Conservation (phyloP, 2,797 vertebrate genomes). For the Rhinophrynus dorsalis region DNA sequence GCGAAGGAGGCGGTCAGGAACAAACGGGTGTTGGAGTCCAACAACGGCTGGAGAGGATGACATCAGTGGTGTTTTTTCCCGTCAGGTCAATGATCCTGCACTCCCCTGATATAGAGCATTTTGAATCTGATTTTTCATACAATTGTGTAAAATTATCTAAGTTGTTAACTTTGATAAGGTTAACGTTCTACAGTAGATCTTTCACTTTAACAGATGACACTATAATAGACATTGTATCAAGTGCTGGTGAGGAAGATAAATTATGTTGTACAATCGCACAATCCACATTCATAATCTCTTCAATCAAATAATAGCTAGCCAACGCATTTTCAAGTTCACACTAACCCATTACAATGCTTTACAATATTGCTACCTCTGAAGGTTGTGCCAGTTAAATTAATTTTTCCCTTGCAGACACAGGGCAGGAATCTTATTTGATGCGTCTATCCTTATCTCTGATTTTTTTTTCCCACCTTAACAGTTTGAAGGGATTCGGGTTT, state of each 20-base stretch:
- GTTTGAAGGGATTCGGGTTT: constrained; percentile 51
- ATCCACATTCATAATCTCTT: constrained; percentile 60
- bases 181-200: constrained; percentile 60
- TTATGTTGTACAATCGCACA: constrained; percentile 58
- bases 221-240: constrained; percentile 62
- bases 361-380: constrained; percentile 45
- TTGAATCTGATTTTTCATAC: constrained; percentile 52
- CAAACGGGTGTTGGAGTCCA: no score
- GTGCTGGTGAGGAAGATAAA: constrained; percentile 66
- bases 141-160: constrained; percentile 59
- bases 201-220: constrained; percentile 61
- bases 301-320: constrained; percentile 61
- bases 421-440: constrained; percentile 52
- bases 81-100: no score
- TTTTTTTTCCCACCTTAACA: constrained; percentile 35
- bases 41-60: no score
- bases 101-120: no score
- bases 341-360: constrained; percentile 58
- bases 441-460: constrained; percentile 29
- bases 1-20: no score
- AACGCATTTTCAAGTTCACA: constrained; percentile 64
- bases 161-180: constrained; percentile 58
- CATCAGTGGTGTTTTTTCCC: no score
- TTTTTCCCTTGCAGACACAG: constrained; percentile 33
- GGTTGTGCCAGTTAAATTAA: constrained; percentile 46